These are phyloP conservation scores for Polydrusus pterygomalis DNA, from an alignment of 2,888 invertebrate genomes.

Conservation along the genomic window DNA sequence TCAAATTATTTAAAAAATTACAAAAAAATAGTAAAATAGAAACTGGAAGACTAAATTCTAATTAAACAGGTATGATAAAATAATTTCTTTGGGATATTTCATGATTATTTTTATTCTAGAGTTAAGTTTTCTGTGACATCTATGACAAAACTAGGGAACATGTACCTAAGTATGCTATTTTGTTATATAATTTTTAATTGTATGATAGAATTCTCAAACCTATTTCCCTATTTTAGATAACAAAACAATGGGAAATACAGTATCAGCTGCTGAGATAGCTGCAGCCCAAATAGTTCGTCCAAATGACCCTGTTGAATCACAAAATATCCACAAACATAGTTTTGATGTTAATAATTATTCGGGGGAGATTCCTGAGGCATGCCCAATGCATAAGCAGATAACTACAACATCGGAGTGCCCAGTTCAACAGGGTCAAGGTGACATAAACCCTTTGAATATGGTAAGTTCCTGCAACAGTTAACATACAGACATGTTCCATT, in stretches of 20 bases:
- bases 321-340: constrained; percentile 33
- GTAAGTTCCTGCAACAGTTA: constrained; percentile 73
- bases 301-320: constrained; percentile 56
- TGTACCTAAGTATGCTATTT: too few species aligned
- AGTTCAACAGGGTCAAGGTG: constrained; percentile 76
- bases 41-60: neutral
- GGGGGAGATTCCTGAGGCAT: constrained; percentile 82
- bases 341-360: constrained; percentile 36
- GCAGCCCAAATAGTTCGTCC: constrained; percentile 74
- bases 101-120: neutral
- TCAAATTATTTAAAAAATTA: constrained; percentile 9
- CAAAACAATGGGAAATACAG: constrained; percentile 76
- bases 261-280: constrained; percentile 75
- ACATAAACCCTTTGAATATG: constrained; percentile 91
- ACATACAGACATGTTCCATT: too few species aligned
- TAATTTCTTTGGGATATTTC: neutral
- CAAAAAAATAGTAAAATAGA: neutral
- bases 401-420: constrained; percentile 80
- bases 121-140: too few species aligned
- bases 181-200: constrained; percentile 12
- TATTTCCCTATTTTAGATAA: too few species aligned
- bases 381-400: constrained; percentile 86
- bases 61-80: neutral
- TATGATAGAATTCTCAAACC: too few species aligned
- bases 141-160: too few species aligned